Percentiles rank a stretch among this genome's conserved stretches.
Conservation (phyloP, 2,113 vertebrate genomes). For the Murina feae region DNA sequence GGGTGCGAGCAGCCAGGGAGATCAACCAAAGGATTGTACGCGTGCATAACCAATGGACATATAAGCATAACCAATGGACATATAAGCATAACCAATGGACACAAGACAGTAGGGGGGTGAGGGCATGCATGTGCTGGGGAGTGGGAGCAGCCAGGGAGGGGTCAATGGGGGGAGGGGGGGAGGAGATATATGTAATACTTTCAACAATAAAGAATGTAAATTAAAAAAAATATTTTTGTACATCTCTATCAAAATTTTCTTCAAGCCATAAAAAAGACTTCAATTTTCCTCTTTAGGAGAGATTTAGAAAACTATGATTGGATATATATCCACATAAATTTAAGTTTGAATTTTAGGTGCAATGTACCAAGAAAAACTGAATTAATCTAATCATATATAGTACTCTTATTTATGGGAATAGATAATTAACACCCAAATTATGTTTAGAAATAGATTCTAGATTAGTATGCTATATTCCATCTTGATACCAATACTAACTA, state of each 20-base stretch:
- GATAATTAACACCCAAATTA: background rate
- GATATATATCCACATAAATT: background rate
- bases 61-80: too few relatives aligned
- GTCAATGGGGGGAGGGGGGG: too few relatives aligned
- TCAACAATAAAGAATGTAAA: too few relatives aligned
- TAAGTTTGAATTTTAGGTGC: background rate
- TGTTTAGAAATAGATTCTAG: constrained; percentile 19
- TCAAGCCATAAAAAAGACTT: constrained; percentile 9
- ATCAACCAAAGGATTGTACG: too few relatives aligned
- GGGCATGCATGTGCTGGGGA: too few relatives aligned
- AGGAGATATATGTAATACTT: too few relatives aligned
- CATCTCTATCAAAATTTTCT: background rate
- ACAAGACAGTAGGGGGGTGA: too few relatives aligned
- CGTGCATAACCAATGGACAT: too few relatives aligned
- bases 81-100: too few relatives aligned
- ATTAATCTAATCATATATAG: background rate
- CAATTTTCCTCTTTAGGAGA: background rate
- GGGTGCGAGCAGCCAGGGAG: too few relatives aligned
- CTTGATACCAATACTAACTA: background rate
- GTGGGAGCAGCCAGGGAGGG: too few relatives aligned
- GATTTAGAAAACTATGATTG: background rate
- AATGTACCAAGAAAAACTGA: background rate
- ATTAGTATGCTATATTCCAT: background rate
- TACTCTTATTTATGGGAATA: background rate
- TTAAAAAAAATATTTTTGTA: background rate